A percentile compares a stretch with the other conserved stretches of the same genome.
phyloP scores from a whole-genome alignment of 2,888 invertebrate species.

The Epinotia nisella region DNA sequence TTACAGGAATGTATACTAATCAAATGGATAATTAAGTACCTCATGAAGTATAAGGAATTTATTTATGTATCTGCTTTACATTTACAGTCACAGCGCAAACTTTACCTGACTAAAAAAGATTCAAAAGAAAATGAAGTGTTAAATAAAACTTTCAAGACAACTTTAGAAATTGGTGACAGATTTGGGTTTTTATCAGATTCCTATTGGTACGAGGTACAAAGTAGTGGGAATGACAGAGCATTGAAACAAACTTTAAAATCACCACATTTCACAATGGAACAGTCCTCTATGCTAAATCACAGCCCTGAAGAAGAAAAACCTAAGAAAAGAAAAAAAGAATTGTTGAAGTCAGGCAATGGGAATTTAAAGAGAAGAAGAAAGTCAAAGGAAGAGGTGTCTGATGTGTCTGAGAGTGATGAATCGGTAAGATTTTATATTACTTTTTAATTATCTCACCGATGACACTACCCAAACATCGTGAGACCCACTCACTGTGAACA shows the following conservation, averaged over 20 bases:
- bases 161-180: conserved; percentile 76
- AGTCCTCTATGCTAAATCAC: neutral
- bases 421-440: conserved; percentile 5
- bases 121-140: conserved; percentile 63
- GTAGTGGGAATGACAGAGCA: conserved; percentile 26
- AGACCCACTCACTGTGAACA: too few relatives aligned
- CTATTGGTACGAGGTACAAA: conserved; percentile 76
- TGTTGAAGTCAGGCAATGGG: neutral
- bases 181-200: conserved; percentile 81
- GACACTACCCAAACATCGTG: too few relatives aligned
- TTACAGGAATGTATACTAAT: too few relatives aligned
- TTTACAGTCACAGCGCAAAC: conserved; percentile 83
- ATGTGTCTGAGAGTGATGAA: neutral
- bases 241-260: conserved; percentile 2
- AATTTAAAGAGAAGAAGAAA: conserved; percentile 7
- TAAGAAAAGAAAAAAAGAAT: conserved; percentile 5
- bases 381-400: conserved; percentile 7
- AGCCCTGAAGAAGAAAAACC: conserved; percentile 6
- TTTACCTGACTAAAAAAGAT: conserved; percentile 72
- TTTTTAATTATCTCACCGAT: too few relatives aligned
- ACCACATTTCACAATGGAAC: conserved; percentile 22
- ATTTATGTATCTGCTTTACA: too few relatives aligned
- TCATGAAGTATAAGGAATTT: too few relatives aligned
- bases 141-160: conserved; percentile 59
- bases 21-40: too few relatives aligned